Evolutionary conservation across 2,888 invertebrate species (phyloP).

Genomic region (Abrostola triplasia): DNA sequence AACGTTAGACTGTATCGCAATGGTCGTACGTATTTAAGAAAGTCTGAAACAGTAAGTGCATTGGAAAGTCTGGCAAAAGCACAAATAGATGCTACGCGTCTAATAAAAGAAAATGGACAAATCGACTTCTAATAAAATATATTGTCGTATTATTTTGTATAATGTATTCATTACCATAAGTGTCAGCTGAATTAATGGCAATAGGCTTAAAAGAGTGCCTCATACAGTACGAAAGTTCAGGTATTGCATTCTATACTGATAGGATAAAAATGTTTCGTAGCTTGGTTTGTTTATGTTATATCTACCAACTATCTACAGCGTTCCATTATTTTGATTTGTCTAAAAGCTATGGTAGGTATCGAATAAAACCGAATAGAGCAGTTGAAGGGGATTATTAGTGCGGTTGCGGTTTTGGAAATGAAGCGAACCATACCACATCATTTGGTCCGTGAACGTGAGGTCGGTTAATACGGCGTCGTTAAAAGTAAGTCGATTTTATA

Average conservation of each 20-base stretch:
- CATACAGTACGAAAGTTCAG: too few species aligned
- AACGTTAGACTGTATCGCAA: neutral
- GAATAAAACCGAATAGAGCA: slow-evolving; percentile 20
- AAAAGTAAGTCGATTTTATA: slow-evolving; percentile 70
- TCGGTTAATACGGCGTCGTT: slow-evolving; percentile 62
- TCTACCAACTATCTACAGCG: too few species aligned
- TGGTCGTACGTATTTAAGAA: neutral
- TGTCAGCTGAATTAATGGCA: too few species aligned
- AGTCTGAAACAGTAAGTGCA: neutral
- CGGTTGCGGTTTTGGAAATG: slow-evolving; percentile 69
- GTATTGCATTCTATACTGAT: too few species aligned
- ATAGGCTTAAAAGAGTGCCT: too few species aligned
- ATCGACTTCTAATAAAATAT: neutral
- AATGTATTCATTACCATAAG: too few species aligned
- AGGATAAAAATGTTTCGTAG: too few species aligned
- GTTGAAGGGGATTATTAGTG: slow-evolving; percentile 51
- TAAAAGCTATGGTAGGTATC: slow-evolving; percentile 9
- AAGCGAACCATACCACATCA: slow-evolving; percentile 68
- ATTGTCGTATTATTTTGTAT: neutral
- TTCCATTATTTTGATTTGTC: slow-evolving; percentile 6
- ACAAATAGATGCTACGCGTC: too few species aligned
- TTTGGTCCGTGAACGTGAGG: slow-evolving; percentile 71
- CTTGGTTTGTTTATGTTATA: too few species aligned
- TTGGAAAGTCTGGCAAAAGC: neutral
- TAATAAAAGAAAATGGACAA: neutral